phyloP scores from a whole-genome alignment of 2,797 vertebrate species.

The Myiotriccus ornatus region DNA sequence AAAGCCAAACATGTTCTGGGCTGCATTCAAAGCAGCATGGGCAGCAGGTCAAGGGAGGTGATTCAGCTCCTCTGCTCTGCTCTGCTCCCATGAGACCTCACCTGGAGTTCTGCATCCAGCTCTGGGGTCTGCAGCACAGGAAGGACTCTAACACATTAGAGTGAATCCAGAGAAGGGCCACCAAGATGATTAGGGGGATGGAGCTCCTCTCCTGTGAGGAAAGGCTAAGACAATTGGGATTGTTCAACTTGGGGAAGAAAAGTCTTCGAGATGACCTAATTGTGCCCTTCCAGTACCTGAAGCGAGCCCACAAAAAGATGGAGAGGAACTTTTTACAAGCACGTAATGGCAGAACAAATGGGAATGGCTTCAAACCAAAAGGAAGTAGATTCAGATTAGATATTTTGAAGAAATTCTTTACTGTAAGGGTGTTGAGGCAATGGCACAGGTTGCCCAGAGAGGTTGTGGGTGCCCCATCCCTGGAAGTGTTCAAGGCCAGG shows the following conservation, averaged over 20 bases:
- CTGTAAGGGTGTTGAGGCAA: not conserved
- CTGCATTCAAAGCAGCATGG: accelerated
- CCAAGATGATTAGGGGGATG: not conserved
- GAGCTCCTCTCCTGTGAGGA: not conserved
- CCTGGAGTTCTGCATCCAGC: not conserved
- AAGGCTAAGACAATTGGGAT: not conserved
- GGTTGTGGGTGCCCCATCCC: not conserved
- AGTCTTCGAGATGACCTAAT: not conserved
- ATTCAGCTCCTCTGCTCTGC: not conserved
- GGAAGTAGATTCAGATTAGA: not conserved
- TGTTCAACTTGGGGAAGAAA: not conserved
- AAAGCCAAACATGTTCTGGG: accelerated
- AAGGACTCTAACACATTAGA: not conserved
- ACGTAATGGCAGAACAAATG: not conserved
- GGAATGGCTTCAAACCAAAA: not conserved
- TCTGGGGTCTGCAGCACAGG: not conserved
- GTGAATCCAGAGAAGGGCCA: not conserved
- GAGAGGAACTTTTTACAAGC: not conserved
- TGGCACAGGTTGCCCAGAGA: not conserved
- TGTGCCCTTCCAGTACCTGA: not conserved
- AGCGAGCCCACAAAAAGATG: not conserved
- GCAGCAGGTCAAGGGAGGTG: not conserved
- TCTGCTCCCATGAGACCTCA: not conserved
- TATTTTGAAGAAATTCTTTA: not conserved
- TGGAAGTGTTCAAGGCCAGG: not conserved